These are phyloP conservation scores for Torymus aiolomorphi DNA, from an alignment of 2,888 invertebrate genomes.

Conservation along the genomic window DNA sequence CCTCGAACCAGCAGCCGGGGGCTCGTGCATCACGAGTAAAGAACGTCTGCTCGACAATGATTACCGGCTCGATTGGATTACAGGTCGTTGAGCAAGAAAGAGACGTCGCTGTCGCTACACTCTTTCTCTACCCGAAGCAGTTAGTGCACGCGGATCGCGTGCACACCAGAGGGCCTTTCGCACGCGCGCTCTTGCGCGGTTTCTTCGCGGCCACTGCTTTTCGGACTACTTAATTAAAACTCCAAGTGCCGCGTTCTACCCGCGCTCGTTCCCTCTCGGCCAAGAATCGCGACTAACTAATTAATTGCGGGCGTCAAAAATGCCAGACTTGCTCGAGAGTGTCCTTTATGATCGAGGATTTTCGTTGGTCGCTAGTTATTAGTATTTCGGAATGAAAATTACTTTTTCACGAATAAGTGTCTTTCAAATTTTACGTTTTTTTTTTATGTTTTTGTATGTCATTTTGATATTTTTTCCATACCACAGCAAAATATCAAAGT, in stretches of 20 bases:
- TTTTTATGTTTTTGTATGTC: no score
- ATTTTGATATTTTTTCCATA: no score
- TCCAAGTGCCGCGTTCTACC: background rate
- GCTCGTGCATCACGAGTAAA: background rate
- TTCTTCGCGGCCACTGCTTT: background rate
- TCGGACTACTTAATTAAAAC: conserved; percentile 29
- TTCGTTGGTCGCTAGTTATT: no score
- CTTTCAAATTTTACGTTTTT: no score
- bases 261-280: no score
- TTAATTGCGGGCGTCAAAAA: no score
- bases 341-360: no score
- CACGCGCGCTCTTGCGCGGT: background rate
- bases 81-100: conserved; percentile 12
- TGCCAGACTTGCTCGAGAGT: no score
- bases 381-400: no score
- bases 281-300: no score
- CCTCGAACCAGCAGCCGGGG: background rate
- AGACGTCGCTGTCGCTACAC: background rate
- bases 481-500: no score
- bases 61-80: conserved; percentile 16
- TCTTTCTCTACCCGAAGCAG: background rate
- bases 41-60: background rate
- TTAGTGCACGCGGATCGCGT: background rate
- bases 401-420: no score
- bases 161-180: background rate